Evolutionary conservation across 1,140 invertebrate species (phyloP).

Genomic region (Pararge aegeria): DNA sequence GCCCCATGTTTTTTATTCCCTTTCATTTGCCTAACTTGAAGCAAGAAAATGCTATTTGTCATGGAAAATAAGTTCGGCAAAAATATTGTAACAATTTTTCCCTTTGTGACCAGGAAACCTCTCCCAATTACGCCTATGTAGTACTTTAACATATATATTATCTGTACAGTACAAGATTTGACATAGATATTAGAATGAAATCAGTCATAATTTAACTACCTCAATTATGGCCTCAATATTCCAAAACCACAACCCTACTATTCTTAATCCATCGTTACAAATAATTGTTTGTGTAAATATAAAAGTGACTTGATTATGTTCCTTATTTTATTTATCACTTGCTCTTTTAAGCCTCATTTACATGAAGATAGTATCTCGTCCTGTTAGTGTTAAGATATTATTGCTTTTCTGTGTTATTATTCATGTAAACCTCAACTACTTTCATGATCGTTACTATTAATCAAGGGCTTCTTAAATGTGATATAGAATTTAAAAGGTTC

Average conservation of each 20-base stretch:
- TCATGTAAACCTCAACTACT: no score
- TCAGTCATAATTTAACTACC: constrained; percentile 52
- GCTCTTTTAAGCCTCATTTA: not conserved
- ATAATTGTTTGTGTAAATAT: constrained; percentile 41
- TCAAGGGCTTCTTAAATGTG: no score
- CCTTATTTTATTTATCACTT: constrained; percentile 32
- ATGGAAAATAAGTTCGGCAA: not conserved
- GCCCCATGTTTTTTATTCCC: not conserved
- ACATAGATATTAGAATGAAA: constrained; percentile 44
- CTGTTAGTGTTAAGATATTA: not conserved
- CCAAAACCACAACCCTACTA: constrained; percentile 58
- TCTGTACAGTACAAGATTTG: constrained; percentile 48
- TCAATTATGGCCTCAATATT: constrained; percentile 62
- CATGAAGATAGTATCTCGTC: not conserved
- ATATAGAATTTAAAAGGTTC: no score
- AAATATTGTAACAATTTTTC: not conserved
- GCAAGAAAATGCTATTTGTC: constrained; percentile 3
- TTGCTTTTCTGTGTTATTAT: no score
- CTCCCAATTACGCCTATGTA: not conserved
- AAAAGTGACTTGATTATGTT: constrained; percentile 50
- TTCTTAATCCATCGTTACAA: constrained; percentile 46
- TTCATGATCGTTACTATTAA: no score
- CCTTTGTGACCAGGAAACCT: not conserved
- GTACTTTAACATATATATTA: constrained; percentile 1
- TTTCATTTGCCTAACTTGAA: not conserved